These are phyloP conservation scores for Phaedon cochleariae DNA, from an alignment of 2,888 invertebrate genomes.

Conservation along the genomic window DNA sequence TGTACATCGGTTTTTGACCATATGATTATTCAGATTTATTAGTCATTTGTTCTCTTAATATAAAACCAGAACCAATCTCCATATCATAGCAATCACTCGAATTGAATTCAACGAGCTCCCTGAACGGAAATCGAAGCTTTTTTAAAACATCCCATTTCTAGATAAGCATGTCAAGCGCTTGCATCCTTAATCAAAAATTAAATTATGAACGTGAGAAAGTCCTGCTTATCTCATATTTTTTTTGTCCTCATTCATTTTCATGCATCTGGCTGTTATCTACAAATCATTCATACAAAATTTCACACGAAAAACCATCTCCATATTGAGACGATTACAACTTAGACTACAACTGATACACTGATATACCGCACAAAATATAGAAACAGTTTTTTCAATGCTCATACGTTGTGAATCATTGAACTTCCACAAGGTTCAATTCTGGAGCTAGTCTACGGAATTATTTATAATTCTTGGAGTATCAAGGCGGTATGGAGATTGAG, in stretches of 20 bases:
- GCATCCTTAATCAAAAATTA: not conserved
- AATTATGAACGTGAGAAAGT: not conserved
- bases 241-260: not conserved
- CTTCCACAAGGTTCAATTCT: not conserved
- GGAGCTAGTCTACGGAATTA: not conserved
- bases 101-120: not conserved
- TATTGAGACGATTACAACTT: not conserved
- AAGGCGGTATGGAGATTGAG: not conserved
- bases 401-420: not conserved
- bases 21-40: not conserved
- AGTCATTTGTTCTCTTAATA: too few species aligned
- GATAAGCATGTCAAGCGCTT: not conserved
- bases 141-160: not conserved
- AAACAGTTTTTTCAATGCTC: too few species aligned
- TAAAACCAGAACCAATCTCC: slow-evolving; percentile 2
- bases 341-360: not conserved
- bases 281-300: not conserved
- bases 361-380: too few species aligned
- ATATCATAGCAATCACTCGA: not conserved
- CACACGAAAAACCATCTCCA: slow-evolving; percentile 1
- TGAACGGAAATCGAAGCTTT: too few species aligned
- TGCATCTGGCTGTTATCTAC: not conserved
- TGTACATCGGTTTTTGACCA: not conserved
- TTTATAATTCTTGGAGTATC: not conserved
- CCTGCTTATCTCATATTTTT: not conserved